Evolutionary conservation across 2,888 invertebrate genomes (phyloP), one percentile per base, ranked within the genome.

Genomic region (Tenthredo mesomela): DNA sequence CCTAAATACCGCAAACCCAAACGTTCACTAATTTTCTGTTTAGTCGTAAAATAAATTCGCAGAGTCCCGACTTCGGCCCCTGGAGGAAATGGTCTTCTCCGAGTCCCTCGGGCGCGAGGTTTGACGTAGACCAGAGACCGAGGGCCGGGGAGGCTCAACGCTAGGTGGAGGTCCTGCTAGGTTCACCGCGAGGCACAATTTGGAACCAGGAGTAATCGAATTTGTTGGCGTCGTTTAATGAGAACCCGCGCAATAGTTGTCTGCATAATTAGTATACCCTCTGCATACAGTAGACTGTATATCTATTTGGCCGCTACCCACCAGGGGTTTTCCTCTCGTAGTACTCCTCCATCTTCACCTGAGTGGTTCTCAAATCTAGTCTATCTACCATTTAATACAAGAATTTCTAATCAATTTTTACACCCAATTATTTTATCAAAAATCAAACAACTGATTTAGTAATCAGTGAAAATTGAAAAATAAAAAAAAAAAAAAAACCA

Each of bases 211-310:
- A 93, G 92, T 93, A 92, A 93, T 93, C 93, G 92, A 93, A 93
- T 93, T 92, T 92, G 93, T 93, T 92, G 91, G 91, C 91, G 90
- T 92, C 92, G 92, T 92, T 93, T 92, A 92, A 93, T 91, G 92
- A 92, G 92, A 90, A 91, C 90, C 82, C 90, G 90, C 91, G 90
- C 91, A 90, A 92, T 93, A 91, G 92, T 92, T 91, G 92, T 91
- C 92, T 89, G 90, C 91, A 90, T 93, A 93, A 93, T 93, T 92
- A 92, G 92, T 92, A 90, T 90, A 90, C 90, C 90, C 88, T 86
- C 65, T 82, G 67, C 82, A 82, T 50, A 82, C 82, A 70, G 47
- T 47, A 67, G 67, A 82, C 70, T 70, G 47, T 58, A 29, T 65
- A 82, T 82, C 82, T 82, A 82, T 82, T 43, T 82, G 82, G 67